These are phyloP conservation scores for Poecile atricapillus DNA, from an alignment of 2,113 vertebrate species.

Conservation along the genomic window DNA sequence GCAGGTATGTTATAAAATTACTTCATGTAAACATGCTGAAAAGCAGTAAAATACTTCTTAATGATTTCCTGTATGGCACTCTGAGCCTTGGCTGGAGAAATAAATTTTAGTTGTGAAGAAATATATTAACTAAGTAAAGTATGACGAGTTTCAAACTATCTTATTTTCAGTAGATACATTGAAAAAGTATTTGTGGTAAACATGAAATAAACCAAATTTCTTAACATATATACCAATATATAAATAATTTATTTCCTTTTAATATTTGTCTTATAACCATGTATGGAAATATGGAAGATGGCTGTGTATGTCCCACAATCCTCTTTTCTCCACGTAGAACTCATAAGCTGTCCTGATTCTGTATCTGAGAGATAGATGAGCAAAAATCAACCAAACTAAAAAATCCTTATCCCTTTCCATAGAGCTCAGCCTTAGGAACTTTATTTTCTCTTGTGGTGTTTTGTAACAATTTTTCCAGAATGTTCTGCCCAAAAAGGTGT, in stretches of 20 bases:
- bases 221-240: rapidly evolving
- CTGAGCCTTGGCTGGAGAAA: neutral
- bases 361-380: neutral
- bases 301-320: neutral
- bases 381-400: neutral
- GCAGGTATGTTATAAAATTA: slow-evolving; percentile 10
- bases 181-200: neutral
- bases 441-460: neutral
- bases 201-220: neutral
- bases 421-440: neutral
- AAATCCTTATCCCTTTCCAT: neutral
- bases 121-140: neutral
- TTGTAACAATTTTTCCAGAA: neutral
- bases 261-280: neutral
- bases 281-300: neutral
- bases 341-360: neutral
- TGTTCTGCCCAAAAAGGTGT: neutral
- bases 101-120: neutral
- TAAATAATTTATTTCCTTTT: neutral
- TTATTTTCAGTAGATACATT: neutral
- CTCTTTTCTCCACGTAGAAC: neutral
- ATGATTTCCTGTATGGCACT: neutral
- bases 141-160: neutral
- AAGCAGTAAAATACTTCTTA: neutral
- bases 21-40: neutral